Conservation (phyloP, 2,113 vertebrate genomes). For the Hemiprocne comata region DNA sequence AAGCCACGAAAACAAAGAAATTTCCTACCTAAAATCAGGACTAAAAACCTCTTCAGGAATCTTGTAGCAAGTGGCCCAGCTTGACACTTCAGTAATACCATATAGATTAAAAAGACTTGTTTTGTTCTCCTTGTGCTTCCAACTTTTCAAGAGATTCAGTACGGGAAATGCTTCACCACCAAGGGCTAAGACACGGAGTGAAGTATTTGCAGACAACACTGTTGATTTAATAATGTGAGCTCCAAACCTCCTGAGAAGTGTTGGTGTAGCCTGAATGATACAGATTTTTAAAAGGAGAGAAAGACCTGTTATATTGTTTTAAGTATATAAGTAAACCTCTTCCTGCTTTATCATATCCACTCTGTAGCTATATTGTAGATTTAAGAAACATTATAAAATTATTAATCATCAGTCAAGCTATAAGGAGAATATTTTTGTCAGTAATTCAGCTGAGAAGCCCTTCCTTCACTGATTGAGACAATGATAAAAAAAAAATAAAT, state of each 20-base stretch:
- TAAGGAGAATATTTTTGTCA: background rate
- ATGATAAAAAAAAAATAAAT: background rate
- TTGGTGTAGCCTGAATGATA: slow-evolving; percentile 86
- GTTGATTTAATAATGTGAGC: slow-evolving; percentile 75
- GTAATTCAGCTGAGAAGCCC: background rate
- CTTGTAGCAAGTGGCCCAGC: slow-evolving; percentile 90
- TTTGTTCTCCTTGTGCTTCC: slow-evolving; percentile 86
- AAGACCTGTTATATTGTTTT: background rate
- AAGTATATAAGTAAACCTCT: background rate
- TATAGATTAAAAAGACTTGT: slow-evolving; percentile 93
- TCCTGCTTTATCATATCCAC: background rate
- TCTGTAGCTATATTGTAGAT: background rate
- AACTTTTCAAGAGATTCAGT: slow-evolving; percentile 78
- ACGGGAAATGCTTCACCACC: slow-evolving; percentile 91
- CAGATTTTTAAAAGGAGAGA: background rate
- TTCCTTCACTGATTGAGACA: background rate
- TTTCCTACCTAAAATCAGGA: slow-evolving; percentile 64
- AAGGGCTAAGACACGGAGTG: slow-evolving; percentile 88
- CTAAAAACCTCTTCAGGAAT: slow-evolving; percentile 80
- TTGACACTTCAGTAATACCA: slow-evolving; percentile 95
- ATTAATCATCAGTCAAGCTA: background rate
- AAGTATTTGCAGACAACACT: slow-evolving; percentile 82
- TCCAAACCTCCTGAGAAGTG: slow-evolving; percentile 88
- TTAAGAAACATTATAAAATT: background rate
- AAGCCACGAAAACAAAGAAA: background rate